Base-by-base conservation (phyloP, 2,888 invertebrate species). In the Chironomus riparius region DNA sequence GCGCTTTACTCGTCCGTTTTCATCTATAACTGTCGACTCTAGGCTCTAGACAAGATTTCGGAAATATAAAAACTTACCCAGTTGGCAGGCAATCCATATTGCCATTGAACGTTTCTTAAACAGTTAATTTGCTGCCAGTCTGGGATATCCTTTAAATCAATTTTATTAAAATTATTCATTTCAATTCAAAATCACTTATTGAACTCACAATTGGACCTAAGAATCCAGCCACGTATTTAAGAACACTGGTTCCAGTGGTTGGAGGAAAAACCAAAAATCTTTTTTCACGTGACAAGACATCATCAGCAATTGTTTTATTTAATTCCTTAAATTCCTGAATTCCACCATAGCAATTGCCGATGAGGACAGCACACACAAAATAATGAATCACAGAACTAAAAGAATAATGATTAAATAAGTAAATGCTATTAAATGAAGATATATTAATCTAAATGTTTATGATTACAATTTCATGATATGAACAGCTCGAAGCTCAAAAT, bases 41-140 rank as follows among this genome's bases (percentile, higher is more conserved):
- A n/a, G n/a, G n/a, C n/a, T n/a, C n/a, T n/a, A n/a, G n/a, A 24
- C 22, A 24, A 24, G 3, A 24, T 24, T 3, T 3, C 22, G 3
- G 3, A 24, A 24, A 24, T 24, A 24, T 3, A 24, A 3, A 3
- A 24, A 24, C 38, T 38, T 38, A 38, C 38, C 38, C 48, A 22
- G 7, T 24, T 76, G 12, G 71, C 47, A 47, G 76, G 76, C 6
- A 62, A 13, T n/a, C 24, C 48, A 71, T 65, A 76, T 48, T 77
- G 77, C n/a, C 15, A 71, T 38, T 77, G 77, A 22, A 77, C 38
- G 65, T 76, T 76, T 21, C 65, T 68, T 3, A 69, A 48, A 38
- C 76, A 76, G 38, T 73, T 76, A 6, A 77, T 71, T 61, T 61
- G 71, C 50, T 68, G 76, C 38, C 68, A 69, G 65, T 21, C 15